Evolutionary conservation across 2,888 invertebrate species (phyloP).

Genomic region (Sericinus montela): DNA sequence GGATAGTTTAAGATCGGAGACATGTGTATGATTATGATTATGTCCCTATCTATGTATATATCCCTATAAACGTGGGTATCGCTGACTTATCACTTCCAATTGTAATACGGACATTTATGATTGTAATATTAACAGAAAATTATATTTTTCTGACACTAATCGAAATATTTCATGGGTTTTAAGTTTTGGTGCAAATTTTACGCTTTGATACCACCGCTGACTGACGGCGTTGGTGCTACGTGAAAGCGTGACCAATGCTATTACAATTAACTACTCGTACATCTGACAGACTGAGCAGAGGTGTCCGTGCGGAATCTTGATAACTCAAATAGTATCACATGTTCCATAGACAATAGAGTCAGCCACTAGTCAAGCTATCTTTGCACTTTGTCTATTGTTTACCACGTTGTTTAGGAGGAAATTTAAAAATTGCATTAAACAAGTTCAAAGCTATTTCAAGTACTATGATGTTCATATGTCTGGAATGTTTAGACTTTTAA

Average conservation of each 20-base stretch:
- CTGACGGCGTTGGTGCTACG: slow-evolving; percentile 18
- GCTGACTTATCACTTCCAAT: neutral
- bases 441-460: slow-evolving; percentile 9
- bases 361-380: slow-evolving; percentile 20
- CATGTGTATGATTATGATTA: no score
- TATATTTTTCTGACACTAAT: slow-evolving; percentile 4
- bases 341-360: slow-evolving; percentile 36
- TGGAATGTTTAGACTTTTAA: no score
- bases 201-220: slow-evolving; percentile 8
- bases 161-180: slow-evolving; percentile 4
- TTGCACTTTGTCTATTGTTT: slow-evolving; percentile 38
- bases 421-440: slow-evolving; percentile 18
- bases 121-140: slow-evolving; percentile 6
- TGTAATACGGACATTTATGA: slow-evolving; percentile 23
- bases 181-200: slow-evolving; percentile 9
- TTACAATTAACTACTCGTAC: slow-evolving; percentile 45
- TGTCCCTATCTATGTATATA: no score
- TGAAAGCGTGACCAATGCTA: slow-evolving; percentile 48
- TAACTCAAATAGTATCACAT: slow-evolving; percentile 46
- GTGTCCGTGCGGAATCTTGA: slow-evolving; percentile 36
- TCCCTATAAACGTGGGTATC: no score
- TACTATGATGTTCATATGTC: no score
- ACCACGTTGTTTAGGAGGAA: slow-evolving; percentile 7
- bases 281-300: slow-evolving; percentile 24
- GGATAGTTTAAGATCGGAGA: no score